Evolutionary conservation across 2,113 vertebrate species (phyloP).

Genomic region (Rhinopithecus roxellana): DNA sequence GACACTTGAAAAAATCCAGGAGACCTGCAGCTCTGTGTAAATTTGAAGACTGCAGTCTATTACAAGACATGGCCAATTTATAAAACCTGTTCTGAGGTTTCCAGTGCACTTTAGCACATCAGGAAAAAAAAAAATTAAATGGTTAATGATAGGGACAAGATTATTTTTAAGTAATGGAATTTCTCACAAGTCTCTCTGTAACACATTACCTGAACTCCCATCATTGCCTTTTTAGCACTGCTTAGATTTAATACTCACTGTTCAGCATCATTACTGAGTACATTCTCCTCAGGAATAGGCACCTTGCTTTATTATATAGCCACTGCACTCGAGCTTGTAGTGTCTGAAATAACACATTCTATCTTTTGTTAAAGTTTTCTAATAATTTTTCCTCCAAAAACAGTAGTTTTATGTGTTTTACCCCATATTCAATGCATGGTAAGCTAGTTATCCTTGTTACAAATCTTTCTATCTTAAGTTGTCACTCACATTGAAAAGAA

Average conservation of each 20-base stretch:
- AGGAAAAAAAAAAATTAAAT: conserved; percentile 57
- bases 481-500: conserved; percentile 58
- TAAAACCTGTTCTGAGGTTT: conserved; percentile 74
- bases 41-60: conserved; percentile 84
- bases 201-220: conserved; percentile 62
- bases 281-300: conserved; percentile 80
- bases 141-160: conserved; percentile 71
- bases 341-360: conserved; percentile 57
- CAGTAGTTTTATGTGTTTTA: conserved; percentile 43
- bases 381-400: conserved; percentile 34
- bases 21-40: conserved; percentile 86
- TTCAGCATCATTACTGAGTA: conserved; percentile 70
- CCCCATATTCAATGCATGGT: conserved; percentile 74
- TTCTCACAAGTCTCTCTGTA: conserved; percentile 72
- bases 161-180: conserved; percentile 76
- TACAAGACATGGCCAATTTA: conserved; percentile 67
- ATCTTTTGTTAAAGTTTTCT: conserved; percentile 59
- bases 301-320: conserved; percentile 76
- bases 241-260: conserved; percentile 70
- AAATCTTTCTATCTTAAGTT: conserved; percentile 59
- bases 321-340: conserved; percentile 61
- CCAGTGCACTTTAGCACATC: conserved; percentile 76
- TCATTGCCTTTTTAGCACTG: conserved; percentile 77
- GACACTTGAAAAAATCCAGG: conserved; percentile 80
- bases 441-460: conserved; percentile 67